phyloP scores from a whole-genome alignment of 1,140 invertebrate species.

The Sycobia sp. region DNA sequence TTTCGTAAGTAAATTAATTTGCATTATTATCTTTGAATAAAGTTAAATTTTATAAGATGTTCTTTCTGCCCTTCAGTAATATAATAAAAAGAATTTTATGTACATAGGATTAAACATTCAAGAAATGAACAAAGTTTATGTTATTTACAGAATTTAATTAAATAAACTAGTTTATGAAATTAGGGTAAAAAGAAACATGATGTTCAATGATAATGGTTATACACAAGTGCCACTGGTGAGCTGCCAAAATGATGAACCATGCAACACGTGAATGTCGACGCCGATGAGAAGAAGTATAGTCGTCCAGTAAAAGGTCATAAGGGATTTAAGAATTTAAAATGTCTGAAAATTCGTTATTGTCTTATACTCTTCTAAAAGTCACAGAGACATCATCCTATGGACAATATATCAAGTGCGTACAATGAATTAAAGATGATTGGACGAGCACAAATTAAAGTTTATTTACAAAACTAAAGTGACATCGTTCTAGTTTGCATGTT shows the following conservation, averaged over 20 bases:
- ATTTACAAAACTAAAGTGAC: slow-evolving; percentile 14
- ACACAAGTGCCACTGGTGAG: slow-evolving; percentile 35
- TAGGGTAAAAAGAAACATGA: slow-evolving; percentile 32
- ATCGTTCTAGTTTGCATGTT: slow-evolving; percentile 11
- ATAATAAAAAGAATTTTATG: slow-evolving; percentile 12
- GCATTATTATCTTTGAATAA: no score
- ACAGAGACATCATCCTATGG: slow-evolving; percentile 8
- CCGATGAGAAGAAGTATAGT: slow-evolving; percentile 7
- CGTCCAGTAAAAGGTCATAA: no score
- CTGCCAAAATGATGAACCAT: slow-evolving; percentile 44
- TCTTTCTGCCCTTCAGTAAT: slow-evolving; percentile 9
- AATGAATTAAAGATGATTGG: slow-evolving; percentile 15
- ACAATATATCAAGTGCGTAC: slow-evolving; percentile 8
- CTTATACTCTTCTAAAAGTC: background rate
- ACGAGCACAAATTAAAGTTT: slow-evolving; percentile 12
- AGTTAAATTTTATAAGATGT: slow-evolving; percentile 6
- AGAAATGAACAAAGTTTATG: slow-evolving; percentile 10
- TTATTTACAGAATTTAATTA: slow-evolving; percentile 26
- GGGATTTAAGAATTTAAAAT: no score
- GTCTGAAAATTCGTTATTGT: background rate
- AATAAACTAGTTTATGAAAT: slow-evolving; percentile 32
- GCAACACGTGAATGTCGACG: slow-evolving; percentile 40
- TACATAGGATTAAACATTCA: slow-evolving; percentile 15
- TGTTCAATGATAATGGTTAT: slow-evolving; percentile 38
- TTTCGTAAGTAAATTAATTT: no score